Conservation (phyloP, 2,888 invertebrate genomes). For the Drosophila borborema region DNA sequence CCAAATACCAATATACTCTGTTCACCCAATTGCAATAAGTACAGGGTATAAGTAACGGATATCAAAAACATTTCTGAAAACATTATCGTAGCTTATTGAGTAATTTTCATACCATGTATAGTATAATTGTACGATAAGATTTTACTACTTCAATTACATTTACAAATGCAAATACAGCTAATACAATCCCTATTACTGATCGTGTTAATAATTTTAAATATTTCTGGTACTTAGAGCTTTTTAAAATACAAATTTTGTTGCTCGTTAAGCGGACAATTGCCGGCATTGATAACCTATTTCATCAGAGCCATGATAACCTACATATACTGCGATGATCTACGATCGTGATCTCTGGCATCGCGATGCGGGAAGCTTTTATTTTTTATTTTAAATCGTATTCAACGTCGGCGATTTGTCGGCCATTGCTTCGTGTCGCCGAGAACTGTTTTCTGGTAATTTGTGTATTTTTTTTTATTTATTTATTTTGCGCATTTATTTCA, state of each 20-base stretch:
- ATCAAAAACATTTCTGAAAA: not conserved
- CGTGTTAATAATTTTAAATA: slow-evolving; percentile 5
- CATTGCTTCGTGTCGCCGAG: slow-evolving; percentile 54
- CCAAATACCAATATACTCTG: not conserved
- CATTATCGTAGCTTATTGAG: not conserved
- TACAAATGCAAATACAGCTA: not conserved
- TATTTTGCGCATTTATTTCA: slow-evolving; percentile 57
- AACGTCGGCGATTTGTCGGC: slow-evolving; percentile 53
- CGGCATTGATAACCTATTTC: slow-evolving; percentile 71
- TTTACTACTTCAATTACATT: not conserved
- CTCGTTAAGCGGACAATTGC: slow-evolving; percentile 69
- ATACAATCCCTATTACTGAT: not conserved
- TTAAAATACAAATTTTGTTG: slow-evolving; percentile 57
- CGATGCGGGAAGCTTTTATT: slow-evolving; percentile 61
- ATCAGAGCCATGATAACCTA: slow-evolving; percentile 62
- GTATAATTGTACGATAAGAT: not conserved
- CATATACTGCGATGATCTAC: slow-evolving; percentile 59
- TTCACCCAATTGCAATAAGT: not conserved
- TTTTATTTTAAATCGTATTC: slow-evolving; percentile 39
- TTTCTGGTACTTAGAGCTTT: not conserved
- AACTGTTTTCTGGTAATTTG: slow-evolving; percentile 15
- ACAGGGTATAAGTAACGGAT: not conserved
- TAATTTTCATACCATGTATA: not conserved
- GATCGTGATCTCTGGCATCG: slow-evolving; percentile 58
- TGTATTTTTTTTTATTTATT: slow-evolving; percentile 7